Evolutionary conservation across 2,888 invertebrate genomes (phyloP).

Genomic region (Leucophenga maculata): DNA sequence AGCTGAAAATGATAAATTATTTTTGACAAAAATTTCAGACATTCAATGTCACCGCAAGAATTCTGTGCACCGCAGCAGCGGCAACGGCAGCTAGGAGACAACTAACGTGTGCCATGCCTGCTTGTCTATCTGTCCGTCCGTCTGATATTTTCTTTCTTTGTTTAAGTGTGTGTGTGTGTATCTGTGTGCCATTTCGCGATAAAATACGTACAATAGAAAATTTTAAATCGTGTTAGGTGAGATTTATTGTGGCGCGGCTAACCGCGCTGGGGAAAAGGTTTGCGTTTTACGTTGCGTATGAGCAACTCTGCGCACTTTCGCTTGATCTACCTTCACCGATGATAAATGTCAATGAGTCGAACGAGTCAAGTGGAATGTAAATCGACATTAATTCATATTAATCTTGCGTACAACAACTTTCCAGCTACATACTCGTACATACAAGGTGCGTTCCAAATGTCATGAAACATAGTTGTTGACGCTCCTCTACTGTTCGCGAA

Average conservation of each 20-base stretch:
- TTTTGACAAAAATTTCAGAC: constrained; percentile 47
- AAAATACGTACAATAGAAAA: constrained; percentile 46
- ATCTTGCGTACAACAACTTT: constrained; percentile 51
- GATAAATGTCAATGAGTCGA: constrained; percentile 34
- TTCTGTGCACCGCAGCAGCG: constrained; percentile 47
- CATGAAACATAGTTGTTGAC: too few relatives aligned
- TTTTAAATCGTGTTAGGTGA: constrained; percentile 69
- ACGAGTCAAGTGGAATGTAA: constrained; percentile 36
- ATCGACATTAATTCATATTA: constrained; percentile 51
- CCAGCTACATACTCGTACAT: neutral
- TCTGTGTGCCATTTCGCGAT: constrained; percentile 36
- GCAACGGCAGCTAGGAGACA: constrained; percentile 5
- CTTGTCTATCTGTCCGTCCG: too few relatives aligned
- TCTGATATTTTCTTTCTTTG: neutral
- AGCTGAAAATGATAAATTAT: constrained; percentile 61
- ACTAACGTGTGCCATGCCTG: too few relatives aligned
- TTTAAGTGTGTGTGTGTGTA: constrained; percentile 4
- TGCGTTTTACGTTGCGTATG: constrained; percentile 7
- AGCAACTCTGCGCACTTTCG: constrained; percentile 43
- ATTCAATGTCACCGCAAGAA: constrained; percentile 54
- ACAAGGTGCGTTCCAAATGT: neutral
- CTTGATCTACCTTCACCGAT: constrained; percentile 46
- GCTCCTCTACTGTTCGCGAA: too few relatives aligned
- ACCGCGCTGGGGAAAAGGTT: constrained; percentile 51
- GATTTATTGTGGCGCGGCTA: constrained; percentile 72